These are phyloP conservation scores for Amphiprion clarkii DNA, from an alignment of 2,797 vertebrate genomes.

Conservation along the genomic window DNA sequence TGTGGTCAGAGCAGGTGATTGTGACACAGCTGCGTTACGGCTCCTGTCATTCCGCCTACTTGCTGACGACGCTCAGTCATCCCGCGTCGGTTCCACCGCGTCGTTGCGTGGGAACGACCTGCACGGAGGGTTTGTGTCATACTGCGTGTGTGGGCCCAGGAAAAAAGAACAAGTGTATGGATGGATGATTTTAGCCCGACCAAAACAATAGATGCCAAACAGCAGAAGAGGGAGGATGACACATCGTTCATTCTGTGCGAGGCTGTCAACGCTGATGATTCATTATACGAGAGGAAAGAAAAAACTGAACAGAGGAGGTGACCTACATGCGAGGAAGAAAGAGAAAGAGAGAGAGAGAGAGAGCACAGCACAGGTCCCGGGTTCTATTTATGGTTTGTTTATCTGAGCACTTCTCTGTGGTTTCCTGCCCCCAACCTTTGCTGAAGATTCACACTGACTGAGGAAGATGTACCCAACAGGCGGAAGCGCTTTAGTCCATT, in stretches of 20 bases:
- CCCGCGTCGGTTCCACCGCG: conserved; percentile 46
- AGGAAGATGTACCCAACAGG: conserved; percentile 48
- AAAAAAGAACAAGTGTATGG: conserved; percentile 42
- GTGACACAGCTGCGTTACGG: conserved; percentile 30
- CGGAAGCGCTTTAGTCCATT: conserved; percentile 40
- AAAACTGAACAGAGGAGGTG: conserved; percentile 70
- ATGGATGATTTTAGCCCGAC: conserved; percentile 31
- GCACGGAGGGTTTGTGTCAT: conserved; percentile 47
- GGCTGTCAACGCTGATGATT: conserved; percentile 60
- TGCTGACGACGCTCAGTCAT: conserved; percentile 43
- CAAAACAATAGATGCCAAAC: conserved; percentile 61
- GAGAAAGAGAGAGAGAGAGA: conserved; percentile 29
- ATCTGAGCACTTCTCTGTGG: conserved; percentile 71
- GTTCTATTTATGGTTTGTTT: conserved; percentile 83
- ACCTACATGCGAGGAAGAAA: conserved; percentile 69
- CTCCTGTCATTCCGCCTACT: conserved; percentile 39
- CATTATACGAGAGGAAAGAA: conserved; percentile 34
- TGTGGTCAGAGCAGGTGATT: conserved; percentile 44
- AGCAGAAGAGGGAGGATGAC: conserved; percentile 67
- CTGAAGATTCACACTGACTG: conserved; percentile 65
- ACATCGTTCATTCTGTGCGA: conserved; percentile 69
- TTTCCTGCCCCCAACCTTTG: conserved; percentile 71
- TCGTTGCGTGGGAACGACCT: conserved; percentile 42
- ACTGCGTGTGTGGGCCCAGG: conserved; percentile 51
- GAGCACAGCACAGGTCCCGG: conserved; percentile 39